These are phyloP conservation scores for Cebus imitator DNA, from an alignment of 2,113 vertebrate species.

Conservation along the genomic window DNA sequence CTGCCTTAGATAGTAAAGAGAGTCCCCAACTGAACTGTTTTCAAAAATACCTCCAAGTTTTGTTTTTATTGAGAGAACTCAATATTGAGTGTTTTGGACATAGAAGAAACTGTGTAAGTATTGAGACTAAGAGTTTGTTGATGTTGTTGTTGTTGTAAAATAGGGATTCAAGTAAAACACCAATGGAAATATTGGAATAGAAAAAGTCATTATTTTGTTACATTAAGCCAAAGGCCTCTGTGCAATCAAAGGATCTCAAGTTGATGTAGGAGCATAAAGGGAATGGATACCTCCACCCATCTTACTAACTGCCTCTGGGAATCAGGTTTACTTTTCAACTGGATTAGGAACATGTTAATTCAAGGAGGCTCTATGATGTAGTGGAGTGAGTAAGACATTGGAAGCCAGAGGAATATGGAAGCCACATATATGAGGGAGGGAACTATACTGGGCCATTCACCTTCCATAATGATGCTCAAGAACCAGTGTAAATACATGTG, in stretches of 20 bases:
- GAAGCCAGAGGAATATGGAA: background rate
- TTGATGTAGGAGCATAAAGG: background rate
- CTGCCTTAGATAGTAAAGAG: background rate
- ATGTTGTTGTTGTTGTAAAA: background rate
- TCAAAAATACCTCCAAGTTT: background rate
- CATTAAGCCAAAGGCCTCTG: background rate
- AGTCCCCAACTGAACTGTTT: background rate
- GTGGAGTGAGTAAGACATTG: background rate
- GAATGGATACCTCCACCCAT: background rate
- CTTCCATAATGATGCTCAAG: background rate
- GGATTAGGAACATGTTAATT: background rate
- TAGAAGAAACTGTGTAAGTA: background rate
- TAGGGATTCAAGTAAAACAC: background rate
- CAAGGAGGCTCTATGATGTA: background rate
- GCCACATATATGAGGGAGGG: background rate
- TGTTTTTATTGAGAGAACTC: background rate
- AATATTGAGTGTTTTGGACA: background rate
- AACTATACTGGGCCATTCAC: background rate
- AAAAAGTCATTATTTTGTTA: background rate
- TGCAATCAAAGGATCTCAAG: background rate
- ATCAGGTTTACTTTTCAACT: background rate
- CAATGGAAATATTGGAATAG: background rate
- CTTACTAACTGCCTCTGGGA: background rate
- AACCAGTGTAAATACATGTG: background rate
- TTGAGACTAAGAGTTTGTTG: background rate